Evolutionary conservation across 1,140 invertebrate genomes (phyloP), one percentile per base, ranked within the genome.

Genomic region (Ptiloglossa arizonensis): DNA sequence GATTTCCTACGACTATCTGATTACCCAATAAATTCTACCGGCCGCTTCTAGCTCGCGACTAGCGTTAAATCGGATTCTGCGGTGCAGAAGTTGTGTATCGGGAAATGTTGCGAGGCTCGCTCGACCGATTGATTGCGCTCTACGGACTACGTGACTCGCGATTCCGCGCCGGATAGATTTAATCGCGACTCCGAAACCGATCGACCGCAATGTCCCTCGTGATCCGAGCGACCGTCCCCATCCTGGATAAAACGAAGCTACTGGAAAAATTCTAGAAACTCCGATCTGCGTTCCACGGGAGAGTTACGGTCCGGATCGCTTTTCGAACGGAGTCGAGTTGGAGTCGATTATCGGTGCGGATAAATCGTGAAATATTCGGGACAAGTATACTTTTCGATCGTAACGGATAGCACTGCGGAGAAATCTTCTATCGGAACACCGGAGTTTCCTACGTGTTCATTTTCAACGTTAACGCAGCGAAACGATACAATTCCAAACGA

Each of bases 11-110:
- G 73, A 69, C 50, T 74, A 69, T 66, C 73, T 56, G 78, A 50
- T 77, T 84, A 68, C 67, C 62, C 52, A 82, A 82, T 69, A 68
- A 76, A 83, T 82, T 79, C 75, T 41, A 64, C 74, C 69, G 66
- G 67, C 64, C 67, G 57, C 24, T 52, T 60, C 52, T 11, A 35
- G 63, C 9, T 22, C n/a, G n/a, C 46, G n/a, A 24, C 38, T 67
- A 29, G 22, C 41, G 67, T 27, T 57, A 44, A 50, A 77, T 77
- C 75, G 75, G 68, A 77, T 71, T 77, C 57, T 56, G 57, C 75
- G 75, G 57, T 52, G 75, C 44, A 52, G 46, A 71, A 63, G 68
- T 54, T 27, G 46, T 27, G 46, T 27, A 29, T 63, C 44, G 46
- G 44, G 59, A 62, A 69, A 59, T 32, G 71, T 57, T 57, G 22